These are phyloP conservation scores for Peromyscus californicus DNA, from an alignment of 2,113 vertebrate species.

Conservation along the genomic window DNA sequence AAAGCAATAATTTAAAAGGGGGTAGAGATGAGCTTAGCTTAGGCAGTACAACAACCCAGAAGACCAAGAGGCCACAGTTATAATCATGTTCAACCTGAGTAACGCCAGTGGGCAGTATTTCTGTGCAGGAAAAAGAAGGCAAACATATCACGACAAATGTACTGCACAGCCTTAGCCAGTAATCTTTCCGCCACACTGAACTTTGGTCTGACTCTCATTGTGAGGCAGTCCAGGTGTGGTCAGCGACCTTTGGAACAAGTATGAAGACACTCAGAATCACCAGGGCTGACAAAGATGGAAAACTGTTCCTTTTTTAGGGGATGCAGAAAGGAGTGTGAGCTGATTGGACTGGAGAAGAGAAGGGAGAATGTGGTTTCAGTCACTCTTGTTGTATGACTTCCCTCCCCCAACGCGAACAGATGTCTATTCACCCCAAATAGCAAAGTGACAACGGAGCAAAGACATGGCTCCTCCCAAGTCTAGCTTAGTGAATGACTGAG, in stretches of 20 bases:
- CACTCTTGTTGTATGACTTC: background rate
- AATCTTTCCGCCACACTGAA: background rate
- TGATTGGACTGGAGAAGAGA: background rate
- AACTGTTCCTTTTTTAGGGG: background rate
- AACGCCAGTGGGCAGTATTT: background rate
- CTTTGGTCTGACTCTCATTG: background rate
- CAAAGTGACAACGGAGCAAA: background rate
- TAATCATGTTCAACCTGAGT: background rate
- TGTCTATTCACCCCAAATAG: background rate
- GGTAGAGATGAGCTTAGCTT: background rate
- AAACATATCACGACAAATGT: background rate
- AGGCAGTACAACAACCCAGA: background rate
- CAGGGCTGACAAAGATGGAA: background rate
- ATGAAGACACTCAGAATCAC: background rate
- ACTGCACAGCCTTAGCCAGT: background rate
- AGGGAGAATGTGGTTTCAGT: background rate
- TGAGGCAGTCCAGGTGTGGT: background rate
- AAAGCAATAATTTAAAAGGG: background rate
- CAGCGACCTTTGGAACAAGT: background rate
- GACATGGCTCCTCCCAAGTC: background rate
- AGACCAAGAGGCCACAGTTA: background rate
- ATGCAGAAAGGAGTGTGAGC: background rate
- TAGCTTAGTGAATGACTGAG: background rate
- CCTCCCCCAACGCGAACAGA: background rate
- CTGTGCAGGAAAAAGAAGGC: background rate